Evolutionary conservation across 1,140 invertebrate genomes (phyloP).

Genomic region (Camponotus pennsylvanicus): DNA sequence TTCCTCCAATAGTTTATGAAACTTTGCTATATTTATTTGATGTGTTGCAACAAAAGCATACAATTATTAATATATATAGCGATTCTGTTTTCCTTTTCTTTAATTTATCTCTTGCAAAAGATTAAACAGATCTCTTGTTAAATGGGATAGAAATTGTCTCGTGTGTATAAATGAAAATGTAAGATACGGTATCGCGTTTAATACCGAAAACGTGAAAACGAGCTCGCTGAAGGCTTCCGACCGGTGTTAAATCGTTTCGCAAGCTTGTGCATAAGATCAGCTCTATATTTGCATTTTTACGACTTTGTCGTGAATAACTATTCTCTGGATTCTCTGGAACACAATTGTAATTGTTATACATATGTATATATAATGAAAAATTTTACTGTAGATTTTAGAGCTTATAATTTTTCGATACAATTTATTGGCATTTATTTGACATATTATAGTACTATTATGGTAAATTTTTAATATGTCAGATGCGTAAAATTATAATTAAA

Average conservation of each 20-base stretch:
- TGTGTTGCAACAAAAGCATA: not conserved
- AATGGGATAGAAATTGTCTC: not conserved
- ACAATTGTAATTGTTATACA: constrained; percentile 24
- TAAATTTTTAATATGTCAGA: not conserved
- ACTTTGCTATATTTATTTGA: not conserved
- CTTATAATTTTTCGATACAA: not conserved
- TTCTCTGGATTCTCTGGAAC: not conserved
- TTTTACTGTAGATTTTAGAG: not conserved
- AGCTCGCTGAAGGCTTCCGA: constrained; percentile 43
- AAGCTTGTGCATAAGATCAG: constrained; percentile 1
- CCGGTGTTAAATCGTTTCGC: constrained; percentile 35
- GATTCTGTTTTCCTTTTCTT: not conserved
- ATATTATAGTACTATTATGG: not conserved
- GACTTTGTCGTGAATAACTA: not conserved
- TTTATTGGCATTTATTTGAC: not conserved
- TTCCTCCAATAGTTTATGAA: not conserved
- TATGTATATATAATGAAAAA: not conserved
- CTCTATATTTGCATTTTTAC: constrained; percentile 16
- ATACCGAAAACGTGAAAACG: not conserved
- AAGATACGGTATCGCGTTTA: constrained; percentile 40
- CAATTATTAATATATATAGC: not conserved
- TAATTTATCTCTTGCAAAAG: not conserved
- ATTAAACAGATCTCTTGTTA: not conserved
- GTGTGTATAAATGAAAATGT: constrained; percentile 30
- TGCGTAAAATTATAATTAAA: constrained; percentile 16